Percentiles rank a stretch among this genome's conserved stretches.
Evolutionary conservation across 2,113 vertebrate genomes (phyloP).

Genomic region (Ascaphus truei): DNA sequence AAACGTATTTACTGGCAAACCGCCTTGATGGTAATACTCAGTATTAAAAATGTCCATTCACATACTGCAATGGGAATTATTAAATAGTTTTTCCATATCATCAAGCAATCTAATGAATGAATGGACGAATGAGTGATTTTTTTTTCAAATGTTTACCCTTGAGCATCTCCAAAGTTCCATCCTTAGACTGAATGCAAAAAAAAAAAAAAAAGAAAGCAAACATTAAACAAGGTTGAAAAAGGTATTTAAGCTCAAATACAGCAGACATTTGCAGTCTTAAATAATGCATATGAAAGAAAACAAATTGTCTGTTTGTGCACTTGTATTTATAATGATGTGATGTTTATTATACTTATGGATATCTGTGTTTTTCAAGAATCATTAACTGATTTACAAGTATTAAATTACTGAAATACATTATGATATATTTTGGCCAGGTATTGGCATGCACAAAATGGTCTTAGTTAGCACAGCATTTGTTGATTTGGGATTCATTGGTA

Average conservation of each 20-base stretch:
- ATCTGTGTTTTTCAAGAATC: not conserved
- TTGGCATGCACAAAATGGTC: too few relatives aligned
- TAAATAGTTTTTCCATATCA: not conserved
- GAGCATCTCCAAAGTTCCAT: not conserved
- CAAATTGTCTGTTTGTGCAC: not conserved
- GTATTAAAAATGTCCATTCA: not conserved
- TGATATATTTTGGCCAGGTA: too few relatives aligned
- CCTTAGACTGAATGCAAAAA: not conserved
- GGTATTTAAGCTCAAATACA: not conserved
- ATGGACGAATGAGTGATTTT: constrained; percentile 1
- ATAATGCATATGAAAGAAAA: not conserved
- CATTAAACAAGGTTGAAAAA: constrained; percentile 11
- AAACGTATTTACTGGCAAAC: not conserved
- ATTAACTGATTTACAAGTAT: not conserved
- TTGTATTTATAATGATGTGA: not conserved
- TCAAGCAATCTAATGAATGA: not conserved
- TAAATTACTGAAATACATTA: too few relatives aligned
- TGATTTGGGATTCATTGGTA: too few relatives aligned
- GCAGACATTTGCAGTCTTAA: constrained; percentile 1
- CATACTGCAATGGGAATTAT: not conserved
- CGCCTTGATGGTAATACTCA: not conserved
- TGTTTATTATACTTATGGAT: not conserved
- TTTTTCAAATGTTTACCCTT: not conserved
- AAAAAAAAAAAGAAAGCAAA: constrained; percentile 9
- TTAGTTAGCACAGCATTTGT: too few relatives aligned